Percentiles rank a stretch among this genome's conserved stretches.
Conservation (phyloP, 2,113 vertebrate species). For the Gallinago jamesoni region DNA sequence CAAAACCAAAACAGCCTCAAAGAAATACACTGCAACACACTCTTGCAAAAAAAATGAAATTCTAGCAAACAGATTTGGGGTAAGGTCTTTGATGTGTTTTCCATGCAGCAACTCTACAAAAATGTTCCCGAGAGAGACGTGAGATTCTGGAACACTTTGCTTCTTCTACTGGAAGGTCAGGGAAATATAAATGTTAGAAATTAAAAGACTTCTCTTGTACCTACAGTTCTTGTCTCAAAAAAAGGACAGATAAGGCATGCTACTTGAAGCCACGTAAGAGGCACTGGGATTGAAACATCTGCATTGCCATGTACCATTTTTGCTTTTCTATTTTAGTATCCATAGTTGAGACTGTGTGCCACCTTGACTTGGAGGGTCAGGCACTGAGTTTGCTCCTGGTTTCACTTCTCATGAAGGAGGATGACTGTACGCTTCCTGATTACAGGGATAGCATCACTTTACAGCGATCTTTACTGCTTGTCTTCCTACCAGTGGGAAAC, state of each 20-base stretch:
- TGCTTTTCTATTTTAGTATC: not conserved
- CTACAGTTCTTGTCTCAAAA: not conserved
- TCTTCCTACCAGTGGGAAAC: not conserved
- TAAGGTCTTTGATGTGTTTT: not conserved
- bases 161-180: not conserved
- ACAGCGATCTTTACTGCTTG: not conserved
- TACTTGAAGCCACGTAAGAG: not conserved
- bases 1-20: not conserved
- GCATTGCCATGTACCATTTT: not conserved
- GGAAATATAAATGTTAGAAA: not conserved
- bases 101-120: not conserved
- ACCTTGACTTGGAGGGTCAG: not conserved
- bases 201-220: not conserved
- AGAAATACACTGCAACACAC: not conserved
- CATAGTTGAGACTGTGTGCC: not conserved
- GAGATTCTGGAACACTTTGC: not conserved
- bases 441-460: not conserved
- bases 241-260: not conserved
- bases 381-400: not conserved
- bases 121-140: not conserved
- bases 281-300: not conserved
- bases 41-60: not conserved
- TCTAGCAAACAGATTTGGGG: not conserved
- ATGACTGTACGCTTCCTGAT: not conserved
- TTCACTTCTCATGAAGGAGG: not conserved